These are phyloP conservation scores for Pseudorasbora parva DNA, from an alignment of 2,113 vertebrate species.

Conservation along the genomic window DNA sequence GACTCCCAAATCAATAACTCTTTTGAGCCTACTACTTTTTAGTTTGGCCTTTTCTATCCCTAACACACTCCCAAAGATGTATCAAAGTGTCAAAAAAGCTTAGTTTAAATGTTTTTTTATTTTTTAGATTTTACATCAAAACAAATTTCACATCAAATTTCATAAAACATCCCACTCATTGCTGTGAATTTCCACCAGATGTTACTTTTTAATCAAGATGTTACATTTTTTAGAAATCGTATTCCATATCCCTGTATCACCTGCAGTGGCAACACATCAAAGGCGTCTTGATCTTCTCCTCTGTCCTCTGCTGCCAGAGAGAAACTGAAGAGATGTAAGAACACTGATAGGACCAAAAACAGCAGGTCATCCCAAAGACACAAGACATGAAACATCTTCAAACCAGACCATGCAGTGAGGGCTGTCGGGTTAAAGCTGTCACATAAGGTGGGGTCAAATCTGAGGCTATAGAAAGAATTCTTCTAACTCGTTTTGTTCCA, in stretches of 20 bases:
- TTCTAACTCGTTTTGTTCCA: background rate
- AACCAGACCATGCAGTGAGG: background rate
- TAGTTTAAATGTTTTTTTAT: background rate
- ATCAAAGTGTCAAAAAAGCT: constrained; percentile 4
- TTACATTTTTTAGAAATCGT: background rate
- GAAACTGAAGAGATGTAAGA: constrained; percentile 14
- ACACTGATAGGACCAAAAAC: constrained; percentile 24
- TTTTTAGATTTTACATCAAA: background rate
- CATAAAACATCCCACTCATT: background rate
- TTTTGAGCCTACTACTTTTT: background rate
- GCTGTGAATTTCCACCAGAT: background rate
- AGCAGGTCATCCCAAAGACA: constrained; percentile 30
- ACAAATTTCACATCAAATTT: background rate
- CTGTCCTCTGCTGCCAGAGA: constrained; percentile 31
- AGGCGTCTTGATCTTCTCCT: constrained; percentile 29
- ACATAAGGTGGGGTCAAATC: background rate
- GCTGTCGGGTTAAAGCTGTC: background rate
- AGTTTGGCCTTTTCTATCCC: too few species aligned
- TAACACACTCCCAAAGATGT: background rate
- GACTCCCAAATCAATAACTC: background rate
- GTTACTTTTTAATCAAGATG: constrained; percentile 15
- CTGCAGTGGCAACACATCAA: constrained; percentile 23
- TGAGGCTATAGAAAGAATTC: background rate
- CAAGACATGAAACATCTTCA: background rate
- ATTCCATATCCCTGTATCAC: constrained; percentile 11